These are phyloP conservation scores for Ephestia elutella DNA, from an alignment of 1,140 invertebrate species.

Conservation along the genomic window DNA sequence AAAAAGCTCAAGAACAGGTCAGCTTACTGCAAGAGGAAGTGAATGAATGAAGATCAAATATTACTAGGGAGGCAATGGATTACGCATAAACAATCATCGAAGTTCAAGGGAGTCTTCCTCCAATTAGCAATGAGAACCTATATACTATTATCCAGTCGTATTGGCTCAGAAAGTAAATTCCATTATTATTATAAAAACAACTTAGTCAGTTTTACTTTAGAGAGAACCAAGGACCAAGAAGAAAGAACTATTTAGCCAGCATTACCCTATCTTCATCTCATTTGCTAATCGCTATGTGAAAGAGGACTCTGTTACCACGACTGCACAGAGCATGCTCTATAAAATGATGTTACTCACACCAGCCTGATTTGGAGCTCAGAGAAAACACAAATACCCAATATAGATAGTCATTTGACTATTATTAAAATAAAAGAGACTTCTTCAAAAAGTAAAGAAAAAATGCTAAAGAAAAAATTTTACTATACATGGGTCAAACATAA, in stretches of 20 bases:
- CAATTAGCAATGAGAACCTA: conserved; percentile 12
- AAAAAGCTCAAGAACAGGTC: neutral
- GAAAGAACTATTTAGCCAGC: too few species aligned
- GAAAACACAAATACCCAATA: too few species aligned
- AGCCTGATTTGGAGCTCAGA: too few species aligned
- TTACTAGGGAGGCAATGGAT: conserved; percentile 15
- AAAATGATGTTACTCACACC: too few species aligned
- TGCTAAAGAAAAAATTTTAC: conserved; percentile 4
- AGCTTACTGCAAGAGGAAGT: neutral
- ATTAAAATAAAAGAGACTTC: conserved; percentile 9
- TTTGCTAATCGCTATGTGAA: too few species aligned
- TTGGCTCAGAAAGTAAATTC: neutral
- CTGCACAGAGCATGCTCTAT: too few species aligned
- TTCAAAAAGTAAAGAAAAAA: conserved; percentile 10
- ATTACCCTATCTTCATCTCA: too few species aligned
- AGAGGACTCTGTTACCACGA: too few species aligned
- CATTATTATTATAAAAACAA: too few species aligned
- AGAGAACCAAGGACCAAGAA: too few species aligned
- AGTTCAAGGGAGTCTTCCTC: conserved; percentile 14
- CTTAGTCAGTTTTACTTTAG: too few species aligned
- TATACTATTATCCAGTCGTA: conserved; percentile 10
- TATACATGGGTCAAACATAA: conserved; percentile 18
- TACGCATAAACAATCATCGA: conserved; percentile 16
- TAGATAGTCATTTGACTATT: too few species aligned
- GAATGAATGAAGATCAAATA: neutral